Conservation (phyloP, 2,888 invertebrate genomes). For the Trichopoda pennipes region DNA sequence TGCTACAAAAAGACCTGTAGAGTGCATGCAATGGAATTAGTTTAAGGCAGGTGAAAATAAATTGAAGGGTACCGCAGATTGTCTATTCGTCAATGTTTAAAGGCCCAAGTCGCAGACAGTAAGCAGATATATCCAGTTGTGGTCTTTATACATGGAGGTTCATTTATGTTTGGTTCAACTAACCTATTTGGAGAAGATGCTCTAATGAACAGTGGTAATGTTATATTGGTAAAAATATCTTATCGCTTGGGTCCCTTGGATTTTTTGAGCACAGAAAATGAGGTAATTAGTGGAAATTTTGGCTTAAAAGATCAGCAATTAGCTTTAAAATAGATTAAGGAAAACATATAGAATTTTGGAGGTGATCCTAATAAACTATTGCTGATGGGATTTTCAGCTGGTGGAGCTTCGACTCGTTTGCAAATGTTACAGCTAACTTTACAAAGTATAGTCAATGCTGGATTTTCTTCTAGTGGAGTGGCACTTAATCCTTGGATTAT, state of each 20-base stretch:
- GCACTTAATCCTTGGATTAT: constrained; percentile 68
- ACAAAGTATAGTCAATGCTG: constrained; percentile 72
- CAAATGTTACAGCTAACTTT: constrained; percentile 84
- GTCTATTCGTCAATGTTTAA: constrained; percentile 84
- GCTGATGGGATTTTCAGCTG: constrained; percentile 86
- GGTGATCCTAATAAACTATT: constrained; percentile 87
- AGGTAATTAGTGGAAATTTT: constrained; percentile 86
- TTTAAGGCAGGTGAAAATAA: constrained; percentile 31
- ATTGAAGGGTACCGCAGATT: constrained; percentile 82
- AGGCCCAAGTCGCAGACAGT: constrained; percentile 81
- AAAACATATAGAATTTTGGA: constrained; percentile 86
- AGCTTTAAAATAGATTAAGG: constrained; percentile 86
- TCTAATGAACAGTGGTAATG: constrained; percentile 84
- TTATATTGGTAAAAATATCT: constrained; percentile 86
- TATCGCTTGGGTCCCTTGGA: constrained; percentile 87
- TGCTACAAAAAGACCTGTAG: constrained; percentile 81
- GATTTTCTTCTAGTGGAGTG: constrained; percentile 67
- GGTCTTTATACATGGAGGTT: constrained; percentile 86
- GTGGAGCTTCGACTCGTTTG: constrained; percentile 87
- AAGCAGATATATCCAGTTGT: constrained; percentile 83
- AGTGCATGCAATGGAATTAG: constrained; percentile 68
- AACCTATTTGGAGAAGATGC: constrained; percentile 82
- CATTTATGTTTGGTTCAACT: constrained; percentile 85
- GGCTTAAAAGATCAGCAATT: constrained; percentile 88
- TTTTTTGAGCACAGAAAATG: constrained; percentile 87